Evolutionary conservation across 2,888 invertebrate genomes (phyloP).

Genomic region (Panorpa germanica): DNA sequence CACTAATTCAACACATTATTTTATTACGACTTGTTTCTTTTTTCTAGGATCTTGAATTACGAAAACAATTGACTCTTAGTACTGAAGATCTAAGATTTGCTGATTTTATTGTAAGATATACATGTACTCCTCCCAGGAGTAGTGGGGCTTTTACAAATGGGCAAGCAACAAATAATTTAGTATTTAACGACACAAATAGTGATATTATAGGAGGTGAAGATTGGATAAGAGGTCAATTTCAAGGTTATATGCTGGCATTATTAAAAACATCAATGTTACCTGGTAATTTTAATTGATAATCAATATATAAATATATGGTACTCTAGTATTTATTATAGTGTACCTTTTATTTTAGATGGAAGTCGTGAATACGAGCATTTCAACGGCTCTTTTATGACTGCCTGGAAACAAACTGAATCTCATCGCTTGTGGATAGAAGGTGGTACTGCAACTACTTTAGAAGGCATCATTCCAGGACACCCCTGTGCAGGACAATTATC

Average conservation of each 20-base stretch:
- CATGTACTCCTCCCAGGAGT: conserved; percentile 36
- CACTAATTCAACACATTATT: too few relatives aligned
- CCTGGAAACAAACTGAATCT: conserved; percentile 77
- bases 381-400: conserved; percentile 62
- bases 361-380: conserved; percentile 73
- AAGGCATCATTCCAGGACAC: conserved; percentile 62
- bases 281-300: conserved; percentile 26
- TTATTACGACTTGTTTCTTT: too few relatives aligned
- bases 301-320: conserved; percentile 5
- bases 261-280: conserved; percentile 58
- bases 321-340: background rate
- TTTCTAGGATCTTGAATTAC: conserved; percentile 61
- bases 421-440: conserved; percentile 68
- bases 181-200: conserved; percentile 36
- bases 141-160: too few relatives aligned
- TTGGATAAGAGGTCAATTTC: conserved; percentile 92
- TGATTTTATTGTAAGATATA: conserved; percentile 73
- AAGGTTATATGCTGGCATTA: conserved; percentile 65
- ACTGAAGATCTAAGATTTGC: conserved; percentile 93
- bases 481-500: conserved; percentile 90
- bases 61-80: conserved; percentile 68
- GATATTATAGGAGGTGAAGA: conserved; percentile 85
- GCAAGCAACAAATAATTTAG: too few relatives aligned
- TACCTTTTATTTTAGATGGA: conserved; percentile 34
- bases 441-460: conserved; percentile 43